Evolutionary conservation across 2,113 vertebrate genomes (phyloP).

Genomic region (Neodon shergylaensis): DNA sequence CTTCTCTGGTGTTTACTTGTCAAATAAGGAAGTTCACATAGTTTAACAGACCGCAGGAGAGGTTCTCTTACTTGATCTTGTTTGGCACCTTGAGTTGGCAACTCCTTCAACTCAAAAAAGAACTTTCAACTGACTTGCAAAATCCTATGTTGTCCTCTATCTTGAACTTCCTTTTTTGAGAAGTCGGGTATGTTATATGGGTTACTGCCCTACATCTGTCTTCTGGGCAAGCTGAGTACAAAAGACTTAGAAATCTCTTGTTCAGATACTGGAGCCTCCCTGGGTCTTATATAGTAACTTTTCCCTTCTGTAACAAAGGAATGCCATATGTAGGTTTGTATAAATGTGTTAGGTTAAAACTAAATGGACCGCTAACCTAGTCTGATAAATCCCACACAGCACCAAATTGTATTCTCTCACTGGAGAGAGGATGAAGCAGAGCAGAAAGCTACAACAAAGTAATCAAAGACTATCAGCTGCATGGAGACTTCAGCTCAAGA

Average conservation of each 20-base stretch:
- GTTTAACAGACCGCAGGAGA: conserved; percentile 8
- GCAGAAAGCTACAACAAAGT: not conserved
- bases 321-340: not conserved
- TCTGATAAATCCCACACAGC: not conserved
- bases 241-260: conserved; percentile 59
- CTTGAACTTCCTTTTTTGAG: conserved; percentile 77
- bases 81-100: conserved; percentile 35
- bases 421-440: not conserved
- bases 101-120: conserved; percentile 22
- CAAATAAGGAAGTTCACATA: not conserved
- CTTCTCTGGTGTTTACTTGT: not conserved
- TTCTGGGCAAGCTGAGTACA: conserved; percentile 31
- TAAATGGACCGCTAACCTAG: conserved; percentile 36
- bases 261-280: not conserved
- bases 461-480: conserved; percentile 7
- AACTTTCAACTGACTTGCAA: conserved; percentile 54
- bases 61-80: not conserved
- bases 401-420: not conserved
- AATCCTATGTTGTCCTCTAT: not conserved
- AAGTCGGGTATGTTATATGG: conserved; percentile 46
- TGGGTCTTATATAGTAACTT: not conserved
- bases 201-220: conserved; percentile 44
- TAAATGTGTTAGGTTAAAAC: conserved; percentile 43
- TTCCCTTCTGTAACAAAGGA: not conserved
- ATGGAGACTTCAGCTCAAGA: not conserved